Evolutionary conservation across 2,113 vertebrate species (phyloP), one percentile per base, ranked within the genome.

Genomic region (Camelus bactrianus): DNA sequence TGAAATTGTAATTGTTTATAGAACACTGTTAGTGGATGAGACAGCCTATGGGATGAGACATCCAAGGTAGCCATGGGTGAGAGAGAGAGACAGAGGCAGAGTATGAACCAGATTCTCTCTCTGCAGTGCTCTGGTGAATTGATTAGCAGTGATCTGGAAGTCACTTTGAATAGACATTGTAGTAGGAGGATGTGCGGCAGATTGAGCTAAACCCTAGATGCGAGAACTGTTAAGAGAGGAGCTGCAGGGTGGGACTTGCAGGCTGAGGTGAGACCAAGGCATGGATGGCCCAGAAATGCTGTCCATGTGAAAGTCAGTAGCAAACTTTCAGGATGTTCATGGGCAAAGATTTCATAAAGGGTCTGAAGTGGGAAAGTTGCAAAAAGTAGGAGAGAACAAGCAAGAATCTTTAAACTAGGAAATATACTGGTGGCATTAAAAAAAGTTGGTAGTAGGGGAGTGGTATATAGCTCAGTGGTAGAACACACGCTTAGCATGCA

Each of bases 391-490:
- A 52, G 82, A 85, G 48, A 87, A 58, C 14, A 87, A n/a, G 60
- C 83, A 86, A 89, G 32, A 67, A 83, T 88, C 65, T 93, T 93
- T 91, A 73, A 83, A 85, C 28, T 60, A 92, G 30, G 75, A 24
- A 58, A 82, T 65, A 46, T 28, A 83, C 89, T 91, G 70, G 26
- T 70, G 19, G 58, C 65, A 56, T 96, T 76, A 62, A 50, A 84
- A 72, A n/a, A 76, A 42, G 38, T 42, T 42, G 38, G 38, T 42
- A 42, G 38, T 42, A 42, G 38, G 38, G 38, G 38, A 42, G 38
- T 42, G 38, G 38, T 42, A 42, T 42, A 42, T 42, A 42, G 38
- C 38, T 42, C 38, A 42, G 38, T 42, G 38, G 38, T 42, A 42
- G 38, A 42, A 5, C 38, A 42, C 38, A 42, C 38, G 5, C 38